These are phyloP conservation scores for Neomicropteryx cornuta DNA, from an alignment of 1,140 invertebrate species.

Conservation along the genomic window DNA sequence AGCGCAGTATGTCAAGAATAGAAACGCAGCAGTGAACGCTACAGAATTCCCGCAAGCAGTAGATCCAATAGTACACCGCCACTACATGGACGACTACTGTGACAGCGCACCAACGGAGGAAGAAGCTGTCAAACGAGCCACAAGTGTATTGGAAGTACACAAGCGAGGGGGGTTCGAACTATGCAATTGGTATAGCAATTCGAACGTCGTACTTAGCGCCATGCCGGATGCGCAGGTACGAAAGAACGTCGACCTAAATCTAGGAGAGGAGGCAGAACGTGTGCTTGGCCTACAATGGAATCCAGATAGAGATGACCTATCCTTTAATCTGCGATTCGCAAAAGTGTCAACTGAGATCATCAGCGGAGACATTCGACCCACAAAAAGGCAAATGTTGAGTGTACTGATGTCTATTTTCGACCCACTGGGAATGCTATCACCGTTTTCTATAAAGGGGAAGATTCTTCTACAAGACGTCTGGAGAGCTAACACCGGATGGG, in stretches of 20 bases:
- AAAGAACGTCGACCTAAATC: slow-evolving; percentile 1
- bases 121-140: slow-evolving; percentile 9
- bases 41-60: slow-evolving; percentile 11
- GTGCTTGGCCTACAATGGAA: slow-evolving; percentile 10
- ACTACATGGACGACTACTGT: slow-evolving; percentile 23
- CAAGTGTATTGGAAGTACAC: slow-evolving; percentile 12
- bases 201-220: not conserved
- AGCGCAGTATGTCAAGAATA: slow-evolving; percentile 15
- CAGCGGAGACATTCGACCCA: slow-evolving; percentile 4
- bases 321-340: slow-evolving; percentile 8
- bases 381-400: slow-evolving; percentile 11
- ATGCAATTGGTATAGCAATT: slow-evolving; percentile 8
- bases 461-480: slow-evolving; percentile 25
- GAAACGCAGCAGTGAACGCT: slow-evolving; percentile 13
- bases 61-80: slow-evolving; percentile 12
- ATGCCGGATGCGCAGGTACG: not conserved
- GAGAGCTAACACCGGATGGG: slow-evolving; percentile 21
- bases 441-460: slow-evolving; percentile 17
- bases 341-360: slow-evolving; percentile 3
- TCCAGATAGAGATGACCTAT: slow-evolving; percentile 6
- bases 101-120: slow-evolving; percentile 11
- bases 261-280: slow-evolving; percentile 3
- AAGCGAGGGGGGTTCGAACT: slow-evolving; percentile 7
- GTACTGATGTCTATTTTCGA: slow-evolving; percentile 18
- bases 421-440: slow-evolving; percentile 20